phyloP scores from a whole-genome alignment of 2,888 invertebrate genomes.

The Reticulitermes lucifugus region DNA sequence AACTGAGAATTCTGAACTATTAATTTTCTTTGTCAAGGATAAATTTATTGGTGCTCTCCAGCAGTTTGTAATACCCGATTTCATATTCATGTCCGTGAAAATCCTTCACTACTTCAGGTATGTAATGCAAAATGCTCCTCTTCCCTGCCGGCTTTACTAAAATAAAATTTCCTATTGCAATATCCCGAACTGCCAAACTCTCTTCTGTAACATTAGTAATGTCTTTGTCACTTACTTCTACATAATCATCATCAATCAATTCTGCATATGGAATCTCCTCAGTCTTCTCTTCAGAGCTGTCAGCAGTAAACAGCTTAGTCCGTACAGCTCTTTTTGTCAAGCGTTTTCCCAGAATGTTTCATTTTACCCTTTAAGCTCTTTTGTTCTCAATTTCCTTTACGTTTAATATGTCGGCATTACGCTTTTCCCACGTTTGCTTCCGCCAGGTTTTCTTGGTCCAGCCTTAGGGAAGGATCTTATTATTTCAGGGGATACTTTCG shows the following conservation, averaged over 20 bases:
- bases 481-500: not conserved
- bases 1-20: not conserved
- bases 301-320: not conserved
- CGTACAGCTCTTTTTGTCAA: not conserved
- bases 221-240: not conserved
- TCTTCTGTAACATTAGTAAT: not conserved
- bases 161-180: not conserved
- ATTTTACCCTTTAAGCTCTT: slow-evolving; percentile 53
- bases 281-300: not conserved
- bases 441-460: not conserved
- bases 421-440: not conserved
- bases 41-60: not conserved
- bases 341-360: not conserved
- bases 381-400: slow-evolving; percentile 45
- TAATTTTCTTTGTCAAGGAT: not conserved
- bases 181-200: not conserved
- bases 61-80: not conserved
- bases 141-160: slow-evolving; percentile 11
- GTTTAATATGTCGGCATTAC: not conserved
- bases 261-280: not conserved
- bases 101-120: not conserved
- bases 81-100: not conserved
- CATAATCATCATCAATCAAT: not conserved
- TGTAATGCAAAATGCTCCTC: not conserved
- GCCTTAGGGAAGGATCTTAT: not conserved